These are phyloP conservation scores for Chlamydotis undulata DNA, from an alignment of 2,113 vertebrate genomes.

Conservation along the genomic window DNA sequence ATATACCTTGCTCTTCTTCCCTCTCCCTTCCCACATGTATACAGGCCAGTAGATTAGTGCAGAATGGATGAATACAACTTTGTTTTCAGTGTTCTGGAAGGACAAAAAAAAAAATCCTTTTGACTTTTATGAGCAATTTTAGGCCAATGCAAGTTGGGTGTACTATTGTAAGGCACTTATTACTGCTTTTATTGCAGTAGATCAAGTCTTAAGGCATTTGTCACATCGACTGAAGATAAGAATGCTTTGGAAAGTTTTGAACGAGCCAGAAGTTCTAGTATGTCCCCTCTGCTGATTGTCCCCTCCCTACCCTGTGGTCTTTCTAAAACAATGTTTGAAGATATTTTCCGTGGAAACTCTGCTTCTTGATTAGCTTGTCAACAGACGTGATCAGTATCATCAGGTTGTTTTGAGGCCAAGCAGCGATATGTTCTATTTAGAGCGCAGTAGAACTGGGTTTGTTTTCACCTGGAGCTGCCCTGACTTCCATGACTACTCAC, in stretches of 20 bases:
- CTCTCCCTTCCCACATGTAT: conserved; percentile 28
- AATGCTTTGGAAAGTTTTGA: conserved; percentile 73
- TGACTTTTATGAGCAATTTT: conserved; percentile 46
- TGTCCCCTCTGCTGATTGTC: not conserved
- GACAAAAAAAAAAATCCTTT: not conserved
- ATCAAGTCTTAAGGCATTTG: conserved; percentile 73
- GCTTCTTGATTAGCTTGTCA: conserved; percentile 2
- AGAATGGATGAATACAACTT: conserved; percentile 15
- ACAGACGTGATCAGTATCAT: not conserved
- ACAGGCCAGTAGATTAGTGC: conserved; percentile 68
- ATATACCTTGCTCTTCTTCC: conserved; percentile 40
- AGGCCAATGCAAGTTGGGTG: conserved; percentile 29
- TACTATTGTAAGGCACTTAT: conserved; percentile 77
- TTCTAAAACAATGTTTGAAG: not conserved
- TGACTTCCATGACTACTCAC: conserved; percentile 89
- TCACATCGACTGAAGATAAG: conserved; percentile 50
- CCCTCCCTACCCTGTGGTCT: not conserved
- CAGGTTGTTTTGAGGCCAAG: not conserved
- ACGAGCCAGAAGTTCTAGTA: conserved; percentile 19
- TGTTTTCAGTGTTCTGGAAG: conserved; percentile 1
- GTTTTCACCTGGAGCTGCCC: conserved; percentile 84
- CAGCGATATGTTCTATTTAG: not conserved
- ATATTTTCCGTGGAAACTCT: not conserved
- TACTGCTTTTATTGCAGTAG: conserved; percentile 67
- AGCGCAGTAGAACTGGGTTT: not conserved